Conservation (phyloP, 1,140 invertebrate genomes). For the Ylistrum balloti region DNA sequence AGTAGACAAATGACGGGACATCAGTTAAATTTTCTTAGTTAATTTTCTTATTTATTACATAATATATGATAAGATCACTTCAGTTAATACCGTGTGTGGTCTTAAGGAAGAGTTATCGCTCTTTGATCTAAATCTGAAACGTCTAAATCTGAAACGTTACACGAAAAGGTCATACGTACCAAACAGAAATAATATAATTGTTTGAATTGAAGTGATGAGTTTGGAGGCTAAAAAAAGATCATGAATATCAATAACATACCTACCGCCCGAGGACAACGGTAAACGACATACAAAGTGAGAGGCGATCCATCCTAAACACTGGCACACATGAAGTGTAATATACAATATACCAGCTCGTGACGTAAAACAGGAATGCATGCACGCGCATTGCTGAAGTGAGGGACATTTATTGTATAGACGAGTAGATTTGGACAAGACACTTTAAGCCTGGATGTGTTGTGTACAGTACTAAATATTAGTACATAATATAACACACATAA, state of each 20-base stretch:
- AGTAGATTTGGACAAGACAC: background rate
- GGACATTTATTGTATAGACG: background rate
- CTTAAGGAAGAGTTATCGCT: background rate
- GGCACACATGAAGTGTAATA: background rate
- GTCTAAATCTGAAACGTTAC: background rate
- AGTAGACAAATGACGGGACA: background rate
- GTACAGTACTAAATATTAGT: too few relatives aligned
- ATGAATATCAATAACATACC: background rate
- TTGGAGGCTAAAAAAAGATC: background rate
- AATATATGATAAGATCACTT: background rate
- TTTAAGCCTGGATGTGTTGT: background rate
- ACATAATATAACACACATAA: too few relatives aligned
- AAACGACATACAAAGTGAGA: background rate
- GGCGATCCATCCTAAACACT: background rate
- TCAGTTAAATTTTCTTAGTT: background rate
- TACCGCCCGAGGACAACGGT: background rate
- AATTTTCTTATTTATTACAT: background rate
- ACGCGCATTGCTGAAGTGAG: conserved; percentile 3
- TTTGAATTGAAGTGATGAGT: background rate
- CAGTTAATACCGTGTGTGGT: background rate
- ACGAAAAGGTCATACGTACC: background rate
- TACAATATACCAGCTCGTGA: background rate
- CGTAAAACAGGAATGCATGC: background rate
- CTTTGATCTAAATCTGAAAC: background rate
- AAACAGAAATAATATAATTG: background rate